A percentile compares a stretch with the other conserved stretches of the same genome.
These are phyloP conservation scores for Anguilla japonica DNA, from an alignment of 2,113 vertebrate genomes.

Conservation along the genomic window DNA sequence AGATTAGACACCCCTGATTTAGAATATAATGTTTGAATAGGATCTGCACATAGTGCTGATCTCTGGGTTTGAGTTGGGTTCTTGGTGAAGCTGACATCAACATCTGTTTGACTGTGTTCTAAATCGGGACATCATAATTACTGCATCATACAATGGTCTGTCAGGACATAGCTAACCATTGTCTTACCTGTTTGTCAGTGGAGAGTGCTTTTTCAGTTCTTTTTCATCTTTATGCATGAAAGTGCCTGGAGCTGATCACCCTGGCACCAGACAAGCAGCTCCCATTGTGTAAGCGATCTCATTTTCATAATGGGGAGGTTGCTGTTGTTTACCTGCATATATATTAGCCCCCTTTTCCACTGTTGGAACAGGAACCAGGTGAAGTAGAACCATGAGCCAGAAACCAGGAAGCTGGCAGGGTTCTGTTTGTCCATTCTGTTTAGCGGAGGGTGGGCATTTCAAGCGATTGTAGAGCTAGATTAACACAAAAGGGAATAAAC, in stretches of 20 bases:
- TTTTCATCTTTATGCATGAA: conserved; percentile 17
- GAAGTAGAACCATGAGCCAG: background rate
- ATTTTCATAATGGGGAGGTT: conserved; percentile 40
- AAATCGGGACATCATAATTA: conserved; percentile 28
- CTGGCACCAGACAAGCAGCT: conserved; percentile 26
- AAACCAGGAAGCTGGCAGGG: background rate
- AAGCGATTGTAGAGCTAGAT: background rate
- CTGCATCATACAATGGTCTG: conserved; percentile 17
- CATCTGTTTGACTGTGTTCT: conserved; percentile 15
- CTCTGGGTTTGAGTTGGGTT: background rate
- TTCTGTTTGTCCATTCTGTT: background rate
- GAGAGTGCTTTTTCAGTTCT: background rate
- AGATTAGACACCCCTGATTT: background rate
- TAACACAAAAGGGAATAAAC: no score
- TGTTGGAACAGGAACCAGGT: conserved; percentile 10
- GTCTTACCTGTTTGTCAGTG: conserved; percentile 9
- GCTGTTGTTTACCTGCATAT: conserved; percentile 36
- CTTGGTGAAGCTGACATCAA: background rate
- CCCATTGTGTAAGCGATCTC: conserved; percentile 28
- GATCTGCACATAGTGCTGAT: background rate
- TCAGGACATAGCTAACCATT: background rate
- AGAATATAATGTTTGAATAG: background rate
- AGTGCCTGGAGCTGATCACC: conserved; percentile 25
- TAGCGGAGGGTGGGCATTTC: background rate
- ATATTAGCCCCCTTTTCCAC: conserved; percentile 21